Percentiles rank a stretch among this genome's conserved stretches.
Evolutionary conservation across 2,797 vertebrate genomes (phyloP).

Genomic region (Alcedo atthis): DNA sequence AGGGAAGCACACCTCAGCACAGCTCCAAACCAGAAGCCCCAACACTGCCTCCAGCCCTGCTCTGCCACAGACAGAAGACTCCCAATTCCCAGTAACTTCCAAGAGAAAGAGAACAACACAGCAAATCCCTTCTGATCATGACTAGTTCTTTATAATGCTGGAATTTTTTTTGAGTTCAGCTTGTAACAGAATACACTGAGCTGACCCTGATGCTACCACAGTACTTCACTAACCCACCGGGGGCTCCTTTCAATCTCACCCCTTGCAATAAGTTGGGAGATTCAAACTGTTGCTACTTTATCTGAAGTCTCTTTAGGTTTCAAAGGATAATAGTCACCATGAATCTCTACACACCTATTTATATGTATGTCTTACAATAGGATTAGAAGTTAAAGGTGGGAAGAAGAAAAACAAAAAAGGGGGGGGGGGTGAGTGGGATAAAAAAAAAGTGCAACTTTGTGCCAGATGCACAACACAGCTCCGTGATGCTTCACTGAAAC

Average conservation of each 20-base stretch:
- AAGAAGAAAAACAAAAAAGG: too few relatives aligned
- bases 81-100: background rate
- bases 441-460: background rate
- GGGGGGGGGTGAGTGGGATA: too few relatives aligned
- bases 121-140: background rate
- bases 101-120: background rate
- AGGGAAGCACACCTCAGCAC: background rate
- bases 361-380: background rate
- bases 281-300: background rate
- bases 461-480: background rate
- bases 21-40: background rate
- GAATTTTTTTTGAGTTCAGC: background rate
- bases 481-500: background rate
- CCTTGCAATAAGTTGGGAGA: background rate
- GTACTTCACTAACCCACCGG: background rate
- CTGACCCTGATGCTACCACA: background rate
- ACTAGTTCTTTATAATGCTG: background rate
- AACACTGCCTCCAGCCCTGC: background rate
- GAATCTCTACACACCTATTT: background rate
- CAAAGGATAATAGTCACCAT: background rate
- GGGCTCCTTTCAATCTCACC: background rate
- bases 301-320: background rate
- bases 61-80: background rate
- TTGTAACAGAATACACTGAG: background rate
- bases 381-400: background rate